Evolutionary conservation across 2,888 invertebrate species (phyloP).

Genomic region (Leptinotarsa rubiginosa): DNA sequence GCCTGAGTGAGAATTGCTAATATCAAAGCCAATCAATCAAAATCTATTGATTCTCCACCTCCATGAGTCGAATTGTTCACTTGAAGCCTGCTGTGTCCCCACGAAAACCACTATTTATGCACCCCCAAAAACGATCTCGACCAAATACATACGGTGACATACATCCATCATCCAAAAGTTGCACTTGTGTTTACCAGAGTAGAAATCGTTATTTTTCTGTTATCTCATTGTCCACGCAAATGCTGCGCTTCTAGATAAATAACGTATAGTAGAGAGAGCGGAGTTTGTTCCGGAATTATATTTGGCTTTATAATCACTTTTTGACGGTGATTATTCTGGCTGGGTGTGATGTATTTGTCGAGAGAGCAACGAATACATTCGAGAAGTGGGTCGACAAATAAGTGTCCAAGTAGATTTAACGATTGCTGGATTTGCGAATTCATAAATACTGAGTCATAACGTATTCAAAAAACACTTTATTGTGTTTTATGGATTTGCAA

Average conservation of each 20-base stretch:
- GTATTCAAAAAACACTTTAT: no score
- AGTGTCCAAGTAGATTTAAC: no score
- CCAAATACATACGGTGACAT: conserved; percentile 43
- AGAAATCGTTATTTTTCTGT: conserved; percentile 52
- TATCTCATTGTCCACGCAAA: conserved; percentile 47
- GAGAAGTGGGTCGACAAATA: neutral
- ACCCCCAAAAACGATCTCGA: conserved; percentile 37
- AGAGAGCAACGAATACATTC: neutral
- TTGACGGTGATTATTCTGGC: conserved; percentile 19
- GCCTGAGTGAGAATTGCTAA: neutral
- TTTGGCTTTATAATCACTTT: conserved; percentile 25
- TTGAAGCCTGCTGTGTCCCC: conserved; percentile 15
- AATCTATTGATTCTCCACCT: conserved; percentile 46
- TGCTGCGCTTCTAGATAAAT: conserved; percentile 43
- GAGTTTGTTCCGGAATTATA: conserved; percentile 14
- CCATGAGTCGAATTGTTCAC: conserved; percentile 44
- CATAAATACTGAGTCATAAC: no score
- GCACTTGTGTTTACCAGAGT: conserved; percentile 48
- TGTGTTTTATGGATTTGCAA: no score
- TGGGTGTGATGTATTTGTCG: conserved; percentile 13
- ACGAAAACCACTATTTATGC: conserved; percentile 43
- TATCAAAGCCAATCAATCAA: conserved; percentile 44
- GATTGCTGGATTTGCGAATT: no score
- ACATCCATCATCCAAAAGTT: conserved; percentile 47
- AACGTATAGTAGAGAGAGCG: conserved; percentile 10